These are phyloP conservation scores for Ochropleura plecta DNA, from an alignment of 2,888 invertebrate genomes.

Conservation along the genomic window DNA sequence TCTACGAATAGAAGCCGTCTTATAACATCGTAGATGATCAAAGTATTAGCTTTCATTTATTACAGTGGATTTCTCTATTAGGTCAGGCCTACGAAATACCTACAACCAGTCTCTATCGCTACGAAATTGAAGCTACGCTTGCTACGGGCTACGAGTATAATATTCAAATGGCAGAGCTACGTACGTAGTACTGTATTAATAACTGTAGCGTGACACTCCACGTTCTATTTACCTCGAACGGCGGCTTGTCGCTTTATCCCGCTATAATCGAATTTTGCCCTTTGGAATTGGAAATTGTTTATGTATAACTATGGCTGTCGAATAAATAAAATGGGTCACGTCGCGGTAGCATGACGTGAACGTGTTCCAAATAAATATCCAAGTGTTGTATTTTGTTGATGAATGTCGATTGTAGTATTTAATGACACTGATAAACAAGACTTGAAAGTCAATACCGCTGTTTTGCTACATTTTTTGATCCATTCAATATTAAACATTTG, in stretches of 20 bases:
- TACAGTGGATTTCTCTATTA: conserved; percentile 16
- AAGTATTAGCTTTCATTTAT: conserved; percentile 18
- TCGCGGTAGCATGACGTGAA: conserved; percentile 49
- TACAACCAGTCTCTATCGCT: conserved; percentile 6
- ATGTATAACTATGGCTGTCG: conserved; percentile 61
- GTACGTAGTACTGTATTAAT: conserved; percentile 41
- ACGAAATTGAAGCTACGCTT: conserved; percentile 25
- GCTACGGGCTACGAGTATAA: conserved; percentile 31
- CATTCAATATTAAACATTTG: background rate
- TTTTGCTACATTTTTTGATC: background rate
- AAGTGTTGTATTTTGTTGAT: conserved; percentile 46
- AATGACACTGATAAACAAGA: conserved; percentile 9
- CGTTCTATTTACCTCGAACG: conserved; percentile 53
- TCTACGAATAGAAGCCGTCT: conserved; percentile 1
- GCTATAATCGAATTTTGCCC: conserved; percentile 74
- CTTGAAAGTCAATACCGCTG: background rate
- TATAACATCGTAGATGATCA: conserved; percentile 25
- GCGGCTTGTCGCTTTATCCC: conserved; percentile 68
- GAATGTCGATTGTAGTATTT: conserved; percentile 39
- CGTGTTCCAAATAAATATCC: conserved; percentile 60
- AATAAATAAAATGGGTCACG: conserved; percentile 66
- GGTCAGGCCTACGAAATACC: background rate
- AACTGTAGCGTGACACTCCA: conserved; percentile 42
- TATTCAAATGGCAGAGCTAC: conserved; percentile 9
- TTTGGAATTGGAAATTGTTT: conserved; percentile 74